These are phyloP conservation scores for Coendou prehensilis DNA, from an alignment of 2,797 vertebrate species.

Conservation along the genomic window DNA sequence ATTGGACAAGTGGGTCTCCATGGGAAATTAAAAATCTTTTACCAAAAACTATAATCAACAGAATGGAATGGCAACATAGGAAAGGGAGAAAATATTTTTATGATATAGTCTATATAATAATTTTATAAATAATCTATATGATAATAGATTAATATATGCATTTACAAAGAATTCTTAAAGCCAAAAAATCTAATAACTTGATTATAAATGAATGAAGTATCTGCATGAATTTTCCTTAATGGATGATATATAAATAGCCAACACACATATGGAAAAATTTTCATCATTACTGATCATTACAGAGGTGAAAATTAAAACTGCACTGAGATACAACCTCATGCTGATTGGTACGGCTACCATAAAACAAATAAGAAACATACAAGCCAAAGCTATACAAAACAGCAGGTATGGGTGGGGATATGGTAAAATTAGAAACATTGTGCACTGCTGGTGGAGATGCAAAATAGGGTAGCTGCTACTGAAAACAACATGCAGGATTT, in stretches of 20 bases:
- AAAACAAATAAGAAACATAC: neutral
- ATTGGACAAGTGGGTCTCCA: neutral
- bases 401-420: neutral
- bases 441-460: neutral
- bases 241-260: neutral
- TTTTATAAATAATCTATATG: neutral
- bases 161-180: neutral
- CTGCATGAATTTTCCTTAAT: neutral
- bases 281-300: neutral
- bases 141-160: neutral
- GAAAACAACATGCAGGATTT: neutral
- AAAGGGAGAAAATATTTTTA: neutral
- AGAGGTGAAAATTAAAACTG: neutral
- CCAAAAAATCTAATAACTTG: neutral
- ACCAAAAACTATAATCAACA: neutral
- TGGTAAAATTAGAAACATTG: neutral
- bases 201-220: neutral
- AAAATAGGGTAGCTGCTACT: neutral
- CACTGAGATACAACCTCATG: neutral
- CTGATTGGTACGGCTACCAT: too few relatives aligned
- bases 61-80: neutral
- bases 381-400: neutral
- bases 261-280: neutral
- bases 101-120: neutral
- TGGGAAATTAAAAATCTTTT: neutral